Evolutionary conservation across 2,113 vertebrate species (phyloP), one percentile per base, ranked within the genome.

Genomic region (Plectropomus leopardus): DNA sequence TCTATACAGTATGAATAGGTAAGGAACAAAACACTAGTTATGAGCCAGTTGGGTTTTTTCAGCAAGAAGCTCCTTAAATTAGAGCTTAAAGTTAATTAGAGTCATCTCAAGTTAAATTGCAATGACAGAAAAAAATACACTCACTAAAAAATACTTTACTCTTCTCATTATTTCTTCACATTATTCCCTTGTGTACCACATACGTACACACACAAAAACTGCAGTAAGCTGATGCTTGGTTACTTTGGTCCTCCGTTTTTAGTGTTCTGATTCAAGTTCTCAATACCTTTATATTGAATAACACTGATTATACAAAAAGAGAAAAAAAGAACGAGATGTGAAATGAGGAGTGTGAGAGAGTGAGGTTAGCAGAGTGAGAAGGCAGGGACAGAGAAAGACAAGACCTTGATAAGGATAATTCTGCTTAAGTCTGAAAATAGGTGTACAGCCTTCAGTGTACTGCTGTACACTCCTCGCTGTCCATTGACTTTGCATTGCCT

Each of bases 371-470:
- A 16, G 57, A 82, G 36, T 65, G 72, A 60, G 13, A 57, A 77
- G 59, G 69, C 53, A 70, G 54, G 76, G 72, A 65, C 51, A 42
- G 40, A 60, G 64, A 63, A 80, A 80, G 79, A 72, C 6, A 9
- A 78, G 79, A 85, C 86, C 86, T 89, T 88, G 83, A 80, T 65
- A 26, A 70, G 70, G 61, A 80, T 86, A 69, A 76, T 76, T 84
- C 84, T 71, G 44, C 54, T 71, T 78, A 72, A 78, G 36, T 68
- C 69, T 66, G 75, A 72, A 89, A 80, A 57, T 63, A 45, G 24
- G 54, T 59, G 65, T 23, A 24, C 8, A 65, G 15, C 34, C n/a
- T 26, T 32, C 1, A 9, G n/a, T 55, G 24, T 44, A 72, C 45
- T 17, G 55, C 61, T 70, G 19, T 7, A 26, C 54, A 71, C 57